Percentiles rank a stretch among this genome's conserved stretches.
Evolutionary conservation across 1,140 invertebrate genomes (phyloP).

Genomic region (Sinella curviseta): DNA sequence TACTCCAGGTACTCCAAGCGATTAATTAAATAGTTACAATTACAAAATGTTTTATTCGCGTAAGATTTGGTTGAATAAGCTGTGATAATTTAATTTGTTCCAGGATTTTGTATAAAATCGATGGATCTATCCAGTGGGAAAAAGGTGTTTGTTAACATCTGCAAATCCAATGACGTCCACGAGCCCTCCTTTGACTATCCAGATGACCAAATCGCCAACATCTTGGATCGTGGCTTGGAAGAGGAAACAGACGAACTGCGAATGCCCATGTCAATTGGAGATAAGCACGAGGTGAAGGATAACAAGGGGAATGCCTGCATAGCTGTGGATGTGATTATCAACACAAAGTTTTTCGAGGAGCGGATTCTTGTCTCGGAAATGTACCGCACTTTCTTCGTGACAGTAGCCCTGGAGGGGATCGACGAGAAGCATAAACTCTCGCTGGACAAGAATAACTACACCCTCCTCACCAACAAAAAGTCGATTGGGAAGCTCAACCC

Average conservation of each 20-base stretch:
- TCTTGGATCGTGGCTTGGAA: constrained; percentile 56
- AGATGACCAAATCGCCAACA: constrained; percentile 65
- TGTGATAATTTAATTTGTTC: constrained; percentile 28
- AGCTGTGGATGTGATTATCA: constrained; percentile 76
- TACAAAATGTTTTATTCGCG: neutral
- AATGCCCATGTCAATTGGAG: constrained; percentile 85
- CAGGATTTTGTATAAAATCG: constrained; percentile 83
- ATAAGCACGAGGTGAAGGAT: constrained; percentile 73
- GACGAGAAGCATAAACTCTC: constrained; percentile 72
- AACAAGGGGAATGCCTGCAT: constrained; percentile 70
- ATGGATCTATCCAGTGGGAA: constrained; percentile 65
- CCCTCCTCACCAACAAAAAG: constrained; percentile 41
- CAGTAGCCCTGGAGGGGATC: constrained; percentile 71
- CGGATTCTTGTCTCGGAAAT: constrained; percentile 68
- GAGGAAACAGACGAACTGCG: constrained; percentile 65
- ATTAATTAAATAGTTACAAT: neutral
- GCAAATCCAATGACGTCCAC: constrained; percentile 72
- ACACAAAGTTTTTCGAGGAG: constrained; percentile 66
- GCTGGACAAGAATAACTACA: constrained; percentile 57
- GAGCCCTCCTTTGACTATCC: constrained; percentile 72
- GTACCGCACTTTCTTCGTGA: constrained; percentile 74
- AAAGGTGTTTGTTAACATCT: constrained; percentile 80
- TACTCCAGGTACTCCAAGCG: constrained; percentile 37
- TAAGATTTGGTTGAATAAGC: too few species aligned
- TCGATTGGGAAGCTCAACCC: constrained; percentile 41